These are phyloP conservation scores for Drosophila mauritiana DNA, from an alignment of 1,140 invertebrate species.

Conservation along the genomic window DNA sequence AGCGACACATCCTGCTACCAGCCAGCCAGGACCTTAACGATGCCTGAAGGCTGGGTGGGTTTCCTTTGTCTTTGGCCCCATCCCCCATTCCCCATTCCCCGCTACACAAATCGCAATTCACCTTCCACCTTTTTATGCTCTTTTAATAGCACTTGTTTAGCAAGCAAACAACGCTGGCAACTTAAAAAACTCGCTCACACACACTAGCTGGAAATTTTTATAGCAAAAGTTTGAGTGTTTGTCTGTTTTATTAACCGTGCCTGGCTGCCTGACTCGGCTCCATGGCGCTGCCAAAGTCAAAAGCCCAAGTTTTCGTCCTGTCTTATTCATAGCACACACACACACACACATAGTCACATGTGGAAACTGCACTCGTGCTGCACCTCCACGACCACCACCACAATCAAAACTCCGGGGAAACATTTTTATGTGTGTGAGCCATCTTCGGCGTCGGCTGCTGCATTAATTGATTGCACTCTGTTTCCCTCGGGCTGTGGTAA, in stretches of 20 bases:
- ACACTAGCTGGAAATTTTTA: conserved; percentile 72
- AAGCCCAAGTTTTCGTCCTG: conserved; percentile 65
- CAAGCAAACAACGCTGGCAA: conserved; percentile 76
- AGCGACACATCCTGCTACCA: conserved; percentile 6
- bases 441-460: conserved; percentile 23
- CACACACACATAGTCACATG: conserved; percentile 18
- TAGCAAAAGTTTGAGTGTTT: conserved; percentile 83
- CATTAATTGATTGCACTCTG: conserved; percentile 48
- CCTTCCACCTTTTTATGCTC: conserved; percentile 74
- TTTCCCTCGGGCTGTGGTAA: not conserved
- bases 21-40: conserved; percentile 59
- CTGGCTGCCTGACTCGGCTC: conserved; percentile 29
- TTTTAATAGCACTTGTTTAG: conserved; percentile 82
- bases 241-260: conserved; percentile 83
- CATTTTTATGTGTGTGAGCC: conserved; percentile 25
- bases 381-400: conserved; percentile 2
- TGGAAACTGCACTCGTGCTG: conserved; percentile 38
- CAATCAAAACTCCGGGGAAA: conserved; percentile 17
- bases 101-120: conserved; percentile 47
- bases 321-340: conserved; percentile 70
- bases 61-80: conserved; percentile 13
- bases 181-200: conserved; percentile 64
- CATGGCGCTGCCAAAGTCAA: conserved; percentile 43
- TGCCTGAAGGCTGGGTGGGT: conserved; percentile 25
- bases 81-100: conserved; percentile 1